Percentiles rank a stretch among this genome's conserved stretches.
Evolutionary conservation across 2,113 vertebrate species (phyloP).

Genomic region (Poicephalus meyeri): DNA sequence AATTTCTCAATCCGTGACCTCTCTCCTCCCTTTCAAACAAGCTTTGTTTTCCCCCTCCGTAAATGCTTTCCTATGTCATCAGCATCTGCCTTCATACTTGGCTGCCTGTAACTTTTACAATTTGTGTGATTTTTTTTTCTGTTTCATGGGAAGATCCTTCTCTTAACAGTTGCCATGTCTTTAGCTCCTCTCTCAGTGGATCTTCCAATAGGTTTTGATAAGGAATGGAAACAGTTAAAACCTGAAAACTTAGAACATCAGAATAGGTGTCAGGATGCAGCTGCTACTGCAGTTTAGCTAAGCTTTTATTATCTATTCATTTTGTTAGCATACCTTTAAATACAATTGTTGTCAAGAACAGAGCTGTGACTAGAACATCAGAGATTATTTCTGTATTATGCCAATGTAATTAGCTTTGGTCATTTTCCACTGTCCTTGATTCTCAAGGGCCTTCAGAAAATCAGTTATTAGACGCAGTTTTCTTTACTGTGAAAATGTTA

Average conservation of each 20-base stretch:
- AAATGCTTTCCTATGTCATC: background rate
- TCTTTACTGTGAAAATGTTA: background rate
- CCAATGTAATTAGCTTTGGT: background rate
- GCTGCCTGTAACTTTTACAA: background rate
- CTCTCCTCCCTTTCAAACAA: background rate
- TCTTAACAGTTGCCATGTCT: background rate
- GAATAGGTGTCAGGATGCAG: background rate
- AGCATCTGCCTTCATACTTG: background rate
- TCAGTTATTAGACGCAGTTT: background rate
- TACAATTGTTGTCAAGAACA: background rate
- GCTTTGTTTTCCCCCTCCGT: background rate
- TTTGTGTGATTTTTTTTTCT: background rate
- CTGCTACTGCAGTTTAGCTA: background rate
- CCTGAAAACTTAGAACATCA: background rate
- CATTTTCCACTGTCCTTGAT: background rate
- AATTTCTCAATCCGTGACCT: background rate
- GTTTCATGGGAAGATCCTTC: background rate
- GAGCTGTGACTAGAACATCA: background rate
- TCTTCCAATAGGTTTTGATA: background rate
- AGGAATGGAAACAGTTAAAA: background rate
- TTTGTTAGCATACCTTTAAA: background rate
- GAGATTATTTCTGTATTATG: background rate
- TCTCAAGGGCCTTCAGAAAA: background rate
- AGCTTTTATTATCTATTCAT: background rate
- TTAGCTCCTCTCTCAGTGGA: background rate